Evolutionary conservation across 2,113 vertebrate genomes (phyloP).

Genomic region (Ginglymostoma cirratum): DNA sequence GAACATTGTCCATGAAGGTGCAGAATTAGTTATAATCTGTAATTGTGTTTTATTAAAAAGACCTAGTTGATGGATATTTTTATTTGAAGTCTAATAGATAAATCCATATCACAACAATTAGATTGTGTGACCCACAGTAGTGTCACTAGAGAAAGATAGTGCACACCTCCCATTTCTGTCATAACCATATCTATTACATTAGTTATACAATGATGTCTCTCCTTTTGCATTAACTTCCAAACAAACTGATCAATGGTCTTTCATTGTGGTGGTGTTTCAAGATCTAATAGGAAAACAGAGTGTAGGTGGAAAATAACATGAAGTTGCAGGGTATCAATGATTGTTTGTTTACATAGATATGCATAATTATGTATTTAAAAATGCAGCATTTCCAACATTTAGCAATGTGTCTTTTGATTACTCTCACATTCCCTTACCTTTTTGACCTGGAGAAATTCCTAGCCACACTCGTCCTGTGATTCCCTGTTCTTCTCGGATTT

Average conservation of each 20-base stretch:
- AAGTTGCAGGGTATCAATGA: neutral
- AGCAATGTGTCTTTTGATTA: neutral
- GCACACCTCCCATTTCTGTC: no score
- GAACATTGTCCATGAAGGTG: no score
- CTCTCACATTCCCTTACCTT: conserved; percentile 56
- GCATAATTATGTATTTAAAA: neutral
- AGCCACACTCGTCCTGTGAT: conserved; percentile 83
- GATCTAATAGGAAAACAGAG: neutral
- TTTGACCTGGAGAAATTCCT: conserved; percentile 51
- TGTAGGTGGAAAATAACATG: neutral
- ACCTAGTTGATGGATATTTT: no score
- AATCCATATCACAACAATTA: no score
- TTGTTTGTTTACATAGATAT: neutral
- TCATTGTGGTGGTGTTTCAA: neutral
- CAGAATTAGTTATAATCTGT: no score
- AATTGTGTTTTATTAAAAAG: no score
- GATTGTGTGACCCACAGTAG: no score
- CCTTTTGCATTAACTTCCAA: neutral
- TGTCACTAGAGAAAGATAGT: no score
- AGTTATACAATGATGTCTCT: no score
- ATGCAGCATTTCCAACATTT: neutral
- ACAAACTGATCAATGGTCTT: neutral
- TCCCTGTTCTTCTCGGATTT: conserved; percentile 64
- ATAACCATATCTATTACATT: no score
- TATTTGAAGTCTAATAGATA: no score